Base-by-base conservation (phyloP, 2,888 invertebrate genomes). In the Brachylomia viminalis region DNA sequence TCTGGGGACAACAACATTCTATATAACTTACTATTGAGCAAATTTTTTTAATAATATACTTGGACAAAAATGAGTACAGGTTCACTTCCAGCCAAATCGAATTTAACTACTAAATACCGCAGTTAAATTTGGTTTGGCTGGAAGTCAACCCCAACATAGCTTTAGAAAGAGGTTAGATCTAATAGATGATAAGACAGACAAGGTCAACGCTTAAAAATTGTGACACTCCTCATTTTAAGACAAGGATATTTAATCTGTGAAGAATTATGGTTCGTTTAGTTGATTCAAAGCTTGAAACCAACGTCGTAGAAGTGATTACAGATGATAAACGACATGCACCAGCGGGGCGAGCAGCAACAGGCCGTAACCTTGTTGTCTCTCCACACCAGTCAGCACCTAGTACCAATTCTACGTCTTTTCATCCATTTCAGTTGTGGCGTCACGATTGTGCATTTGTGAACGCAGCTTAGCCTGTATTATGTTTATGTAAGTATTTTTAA, bases 1-100 rank as follows among this genome's bases (percentile, higher is more conserved):
- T 99, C 99, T 99, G 97, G 8, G 95, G 91, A 83, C 83, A 77
- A 80, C 1, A 0, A 69, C 0, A 15, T 74, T 13, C 23, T 4
- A 47, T 45, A n/a, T 38, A 62, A 7, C 33, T 56, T 27, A 20
- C 4, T 20, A 10, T 17, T 27, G 56, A 56, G 27, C 52, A 10
- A 8, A 8, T 52, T 20, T 7, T 49, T 49, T 49, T 20, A 1
- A 20, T 49, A 20, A 49, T 49, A 47, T 5, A 7, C 0, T 52
- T 52, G 52, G 52, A 23, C 10, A 23, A 52, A 8, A 23, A 23
- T 23, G 7, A 49, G 49, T 52, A 23, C 52, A 7, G 23, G 23
- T 23, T 52, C 8, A 52, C 20, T 52, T 52, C 52, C 10, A 8
- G 23, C 10, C 6, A 23, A 52, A 10, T 10, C 20, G 52, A 23